These are phyloP conservation scores for Dascyllus trimaculatus DNA, from an alignment of 2,113 vertebrate genomes.

Conservation along the genomic window DNA sequence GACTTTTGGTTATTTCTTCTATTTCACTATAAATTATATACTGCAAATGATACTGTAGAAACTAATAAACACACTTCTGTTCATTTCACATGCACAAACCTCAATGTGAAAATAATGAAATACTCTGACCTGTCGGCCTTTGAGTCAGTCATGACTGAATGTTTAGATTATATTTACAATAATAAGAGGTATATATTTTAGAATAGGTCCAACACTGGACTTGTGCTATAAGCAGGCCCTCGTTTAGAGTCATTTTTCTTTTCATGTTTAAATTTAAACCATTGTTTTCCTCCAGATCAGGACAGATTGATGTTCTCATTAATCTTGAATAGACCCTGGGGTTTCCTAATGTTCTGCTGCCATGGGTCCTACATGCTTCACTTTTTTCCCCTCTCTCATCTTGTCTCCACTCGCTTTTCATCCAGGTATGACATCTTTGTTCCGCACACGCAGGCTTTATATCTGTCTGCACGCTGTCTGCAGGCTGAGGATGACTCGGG, in stretches of 20 bases:
- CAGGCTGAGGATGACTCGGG: constrained; percentile 50
- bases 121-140: neutral
- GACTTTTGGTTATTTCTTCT: no score
- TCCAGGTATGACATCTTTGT: constrained; percentile 65
- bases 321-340: constrained; percentile 22
- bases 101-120: no score
- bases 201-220: neutral
- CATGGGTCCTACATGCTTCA: neutral
- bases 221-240: neutral
- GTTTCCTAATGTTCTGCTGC: constrained; percentile 34
- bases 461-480: constrained; percentile 74
- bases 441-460: constrained; percentile 32
- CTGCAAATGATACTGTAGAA: no score
- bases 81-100: no score
- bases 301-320: constrained; percentile 33
- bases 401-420: constrained; percentile 61
- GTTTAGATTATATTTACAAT: neutral
- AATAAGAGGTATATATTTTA: neutral
- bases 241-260: constrained; percentile 6
- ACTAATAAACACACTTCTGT: no score
- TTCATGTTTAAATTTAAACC: neutral
- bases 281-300: neutral
- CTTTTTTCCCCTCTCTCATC: constrained; percentile 29
- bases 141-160: neutral
- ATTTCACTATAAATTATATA: no score